Evolutionary conservation across 2,113 vertebrate genomes (phyloP), one percentile per base, ranked within the genome.

Genomic region (Patagioenas fasciata): DNA sequence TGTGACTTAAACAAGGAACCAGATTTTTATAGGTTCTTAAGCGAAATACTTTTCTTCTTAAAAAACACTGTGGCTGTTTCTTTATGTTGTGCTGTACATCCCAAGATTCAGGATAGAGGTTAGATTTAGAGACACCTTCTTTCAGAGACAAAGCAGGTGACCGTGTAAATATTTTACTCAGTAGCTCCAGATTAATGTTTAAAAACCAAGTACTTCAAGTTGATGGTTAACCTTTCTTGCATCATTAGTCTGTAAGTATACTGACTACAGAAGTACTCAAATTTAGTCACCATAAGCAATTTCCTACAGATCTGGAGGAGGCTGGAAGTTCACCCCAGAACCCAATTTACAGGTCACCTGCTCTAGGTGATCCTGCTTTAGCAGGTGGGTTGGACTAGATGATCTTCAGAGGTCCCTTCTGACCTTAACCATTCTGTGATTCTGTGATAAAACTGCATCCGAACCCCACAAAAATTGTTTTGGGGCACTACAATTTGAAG

Each of bases 11-110:
- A 69, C 0, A 8, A 83, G 34, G 54, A 65, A 86, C 10, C 16
- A 73, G 40, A 70, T 61, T 91, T 93, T 79, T 77, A 53, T 72
- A 82, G 51, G 15, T 65, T 93, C 13, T 34, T 48, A 47, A 82
- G 29, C 75, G 44, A 93, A 89, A 95, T 94, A 85, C 14, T 80
- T 86, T 89, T 73, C 13, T 66, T 69, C 38, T 48, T 88, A 82
- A 88, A 85, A 85, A 88, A 57, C 29, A 29, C 42, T 21, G 1
- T 65, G 57, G 5, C 23, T 85, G 32, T 24, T 53, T 67, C 74
- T 65, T 11, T 40, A 28, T 40, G 19, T 66, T 71, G 36, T 48
- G 38, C 32, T 87, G 18, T 72, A 88, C 15, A 75, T 28, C 11
- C 19, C 61, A 72, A 85, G 12, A 19, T 73, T 89, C 70, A 75